phyloP scores from a whole-genome alignment of 2,113 vertebrate species.

The Gymnarchus niloticus region DNA sequence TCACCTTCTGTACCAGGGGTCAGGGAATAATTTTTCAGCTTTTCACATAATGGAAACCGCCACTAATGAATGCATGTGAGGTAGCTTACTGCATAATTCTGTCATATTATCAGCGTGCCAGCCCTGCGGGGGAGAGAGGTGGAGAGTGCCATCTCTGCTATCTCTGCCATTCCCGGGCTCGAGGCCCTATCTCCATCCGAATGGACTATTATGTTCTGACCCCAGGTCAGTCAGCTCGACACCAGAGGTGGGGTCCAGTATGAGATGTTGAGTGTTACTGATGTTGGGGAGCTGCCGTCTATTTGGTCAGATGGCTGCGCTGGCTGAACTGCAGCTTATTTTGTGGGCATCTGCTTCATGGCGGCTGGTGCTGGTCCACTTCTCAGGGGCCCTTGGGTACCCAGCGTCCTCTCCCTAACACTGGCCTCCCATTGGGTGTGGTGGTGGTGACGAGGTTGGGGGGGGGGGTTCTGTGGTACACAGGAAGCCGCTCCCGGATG shows the following conservation, averaged over 20 bases:
- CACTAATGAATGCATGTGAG: background rate
- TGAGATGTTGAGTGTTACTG: too few relatives aligned
- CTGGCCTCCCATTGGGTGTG: background rate
- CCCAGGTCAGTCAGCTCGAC: background rate
- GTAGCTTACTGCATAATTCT: background rate
- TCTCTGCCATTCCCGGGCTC: background rate
- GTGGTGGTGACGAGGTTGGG: too few relatives aligned
- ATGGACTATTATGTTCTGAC: background rate
- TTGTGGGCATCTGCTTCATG: too few relatives aligned
- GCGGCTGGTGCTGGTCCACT: too few relatives aligned
- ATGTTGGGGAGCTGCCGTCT: background rate
- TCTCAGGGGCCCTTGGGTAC: background rate
- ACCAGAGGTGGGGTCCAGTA: background rate
- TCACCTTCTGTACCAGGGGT: conserved; percentile 13
- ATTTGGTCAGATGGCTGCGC: background rate
- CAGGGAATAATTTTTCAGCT: background rate
- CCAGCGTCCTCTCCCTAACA: background rate
- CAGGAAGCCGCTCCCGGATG: background rate
- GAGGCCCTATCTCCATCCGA: background rate
- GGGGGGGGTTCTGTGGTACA: background rate
- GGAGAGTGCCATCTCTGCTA: background rate
- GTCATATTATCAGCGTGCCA: background rate
- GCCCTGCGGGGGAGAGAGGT: background rate
- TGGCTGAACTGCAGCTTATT: too few relatives aligned
- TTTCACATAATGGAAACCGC: background rate